A percentile compares a stretch with the other conserved stretches of the same genome.
These are phyloP conservation scores for Drosophila rubida DNA, from an alignment of 2,888 invertebrate genomes.

Conservation along the genomic window DNA sequence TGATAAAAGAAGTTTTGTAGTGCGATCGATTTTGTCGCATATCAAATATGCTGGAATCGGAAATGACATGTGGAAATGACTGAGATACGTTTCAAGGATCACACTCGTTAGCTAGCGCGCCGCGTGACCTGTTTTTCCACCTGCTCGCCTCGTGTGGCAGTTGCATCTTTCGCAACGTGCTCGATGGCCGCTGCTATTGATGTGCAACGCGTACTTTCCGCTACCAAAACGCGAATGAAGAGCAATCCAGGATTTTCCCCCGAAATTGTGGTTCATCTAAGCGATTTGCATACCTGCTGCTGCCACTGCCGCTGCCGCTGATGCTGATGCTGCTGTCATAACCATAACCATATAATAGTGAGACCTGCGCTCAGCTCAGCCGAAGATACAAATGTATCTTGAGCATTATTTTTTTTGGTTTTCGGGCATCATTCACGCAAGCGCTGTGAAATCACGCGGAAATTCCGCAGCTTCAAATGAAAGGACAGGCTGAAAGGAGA, in stretches of 20 bases:
- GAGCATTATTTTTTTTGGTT: neutral
- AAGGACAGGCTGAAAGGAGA: constrained; percentile 52
- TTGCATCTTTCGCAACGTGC: constrained; percentile 36
- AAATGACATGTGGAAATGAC: neutral
- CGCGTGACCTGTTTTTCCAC: constrained; percentile 43
- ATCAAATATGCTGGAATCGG: neutral
- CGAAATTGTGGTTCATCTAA: constrained; percentile 63
- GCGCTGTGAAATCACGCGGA: constrained; percentile 74
- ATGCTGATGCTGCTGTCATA: too few species aligned
- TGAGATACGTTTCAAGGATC: neutral
- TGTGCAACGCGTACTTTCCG: constrained; percentile 61
- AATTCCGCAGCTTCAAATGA: constrained; percentile 73
- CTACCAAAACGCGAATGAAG: constrained; percentile 70
- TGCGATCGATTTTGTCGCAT: neutral
- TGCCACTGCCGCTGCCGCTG: neutral
- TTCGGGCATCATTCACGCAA: constrained; percentile 70
- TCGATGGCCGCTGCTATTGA: neutral
- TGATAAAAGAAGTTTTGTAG: too few species aligned
- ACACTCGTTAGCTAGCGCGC: neutral
- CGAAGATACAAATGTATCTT: constrained; percentile 13
- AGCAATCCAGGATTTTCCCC: constrained; percentile 66
- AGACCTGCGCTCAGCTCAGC: constrained; percentile 1
- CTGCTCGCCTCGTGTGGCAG: constrained; percentile 54
- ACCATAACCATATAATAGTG: constrained; percentile 9
- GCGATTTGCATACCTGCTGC: constrained; percentile 69